Conservation (phyloP, 2,113 vertebrate species). For the Sturnira hondurensis region DNA sequence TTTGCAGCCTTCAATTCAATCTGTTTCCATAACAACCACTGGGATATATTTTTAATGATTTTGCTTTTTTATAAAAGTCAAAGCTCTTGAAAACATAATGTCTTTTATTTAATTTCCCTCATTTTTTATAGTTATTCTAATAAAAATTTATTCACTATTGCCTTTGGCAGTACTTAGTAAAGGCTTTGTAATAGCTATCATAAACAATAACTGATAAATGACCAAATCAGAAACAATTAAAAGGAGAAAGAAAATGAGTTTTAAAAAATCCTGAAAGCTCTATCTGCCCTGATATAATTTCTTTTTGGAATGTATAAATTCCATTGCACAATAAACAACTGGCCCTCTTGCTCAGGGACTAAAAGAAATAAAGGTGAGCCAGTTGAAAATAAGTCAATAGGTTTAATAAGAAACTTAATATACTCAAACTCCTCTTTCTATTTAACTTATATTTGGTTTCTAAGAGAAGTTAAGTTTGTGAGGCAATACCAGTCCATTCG, state of each 20-base stretch:
- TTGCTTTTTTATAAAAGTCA: conserved; percentile 40
- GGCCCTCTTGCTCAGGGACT: neutral
- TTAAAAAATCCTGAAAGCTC: neutral
- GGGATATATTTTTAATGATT: conserved; percentile 43
- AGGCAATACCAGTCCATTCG: neutral
- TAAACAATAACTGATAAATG: neutral
- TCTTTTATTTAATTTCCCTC: conserved; percentile 37
- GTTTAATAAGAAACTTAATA: conserved; percentile 21
- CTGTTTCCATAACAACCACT: conserved; percentile 68
- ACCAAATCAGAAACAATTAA: conserved; percentile 38
- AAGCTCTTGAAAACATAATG: conserved; percentile 28
- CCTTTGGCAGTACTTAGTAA: conserved; percentile 23
- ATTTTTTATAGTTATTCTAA: conserved; percentile 42
- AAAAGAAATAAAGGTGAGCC: neutral
- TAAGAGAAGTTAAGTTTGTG: neutral
- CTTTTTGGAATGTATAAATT: conserved; percentile 22
- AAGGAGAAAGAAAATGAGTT: neutral
- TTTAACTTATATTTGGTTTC: neutral
- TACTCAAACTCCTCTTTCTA: neutral
- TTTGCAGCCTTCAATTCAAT: conserved; percentile 32
- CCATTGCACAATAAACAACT: neutral
- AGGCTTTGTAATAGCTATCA: neutral
- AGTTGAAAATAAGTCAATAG: conserved; percentile 1
- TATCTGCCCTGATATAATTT: neutral
- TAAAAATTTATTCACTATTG: conserved; percentile 37